Conservation (phyloP, 92 coral and sea anemone species). For the Montipora capitata region DNA sequence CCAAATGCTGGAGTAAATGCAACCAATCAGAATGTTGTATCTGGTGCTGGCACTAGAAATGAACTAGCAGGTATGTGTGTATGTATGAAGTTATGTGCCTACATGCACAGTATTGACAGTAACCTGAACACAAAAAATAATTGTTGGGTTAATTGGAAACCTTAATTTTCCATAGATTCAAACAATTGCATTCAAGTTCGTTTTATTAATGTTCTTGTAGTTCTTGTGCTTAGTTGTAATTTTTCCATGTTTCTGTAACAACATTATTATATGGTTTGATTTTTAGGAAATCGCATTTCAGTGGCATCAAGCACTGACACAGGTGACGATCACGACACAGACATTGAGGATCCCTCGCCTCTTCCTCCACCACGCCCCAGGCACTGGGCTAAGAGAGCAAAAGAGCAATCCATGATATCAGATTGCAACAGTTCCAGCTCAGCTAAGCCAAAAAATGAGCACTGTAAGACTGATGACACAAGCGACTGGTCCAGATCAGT, state of each 20-base stretch:
- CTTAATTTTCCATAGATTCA: no score
- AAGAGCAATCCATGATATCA: constrained; percentile 72
- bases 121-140: no score
- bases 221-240: background rate
- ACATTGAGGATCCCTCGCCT: constrained; percentile 79
- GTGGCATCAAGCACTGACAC: constrained; percentile 91
- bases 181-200: no score
- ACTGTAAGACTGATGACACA: constrained; percentile 34
- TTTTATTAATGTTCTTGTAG: background rate
- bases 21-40: constrained; percentile 73
- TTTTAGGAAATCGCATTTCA: constrained; percentile 79
- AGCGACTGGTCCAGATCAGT: constrained; percentile 89
- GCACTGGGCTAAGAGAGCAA: constrained; percentile 91
- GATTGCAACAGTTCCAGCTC: constrained; percentile 53
- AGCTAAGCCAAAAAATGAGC: constrained; percentile 46
- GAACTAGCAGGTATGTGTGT: constrained; percentile 68
- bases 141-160: no score
- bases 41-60: constrained; percentile 88
- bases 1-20: constrained; percentile 52
- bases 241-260: background rate
- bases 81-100: background rate
- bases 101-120: no score
- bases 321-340: constrained; percentile 83
- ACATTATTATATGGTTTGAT: background rate
- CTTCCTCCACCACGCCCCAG: constrained; percentile 99